Base-by-base conservation (phyloP, 2,888 invertebrate genomes). In the Cordylochernes scorpioides region DNA sequence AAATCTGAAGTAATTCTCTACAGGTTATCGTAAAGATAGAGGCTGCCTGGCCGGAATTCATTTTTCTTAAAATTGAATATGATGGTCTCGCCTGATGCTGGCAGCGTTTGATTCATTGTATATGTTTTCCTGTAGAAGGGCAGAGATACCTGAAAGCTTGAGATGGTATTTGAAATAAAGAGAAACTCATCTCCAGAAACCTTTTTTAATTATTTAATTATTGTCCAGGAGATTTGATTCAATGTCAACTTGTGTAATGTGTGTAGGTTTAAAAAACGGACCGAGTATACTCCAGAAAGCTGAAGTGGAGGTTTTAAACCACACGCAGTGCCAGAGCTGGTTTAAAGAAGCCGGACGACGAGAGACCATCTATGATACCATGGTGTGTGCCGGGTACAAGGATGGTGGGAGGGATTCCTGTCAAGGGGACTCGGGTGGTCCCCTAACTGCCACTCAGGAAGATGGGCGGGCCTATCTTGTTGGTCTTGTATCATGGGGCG, bases 321-420 rank as follows among this genome's bases (percentile, higher is more conserved):
- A 82, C 46, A 75, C 78, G 45, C 63, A 78, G 34, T 84, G 84
- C 46, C 84, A 84, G 55, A 63, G 74, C 27, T 84, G 84, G 84
- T 84, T 82, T 54, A 59, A 78, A 28, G 73, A 78, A 1, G 82
- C 82, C 0, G 84, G 82, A 1, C 55, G 84, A 18, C 55, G 78
- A 29, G 84, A 86, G 52, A 73, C 71, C n/a, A 84, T 84, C 36
- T 80, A 82, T 44, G 78, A 82, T 44, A 43, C 41, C 28, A 82
- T 84, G 2, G 57, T 84, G 1, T 84, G 84, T 49, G 84, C 84
- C 1, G 84, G 84, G 3, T 84, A 80, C 45, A 82, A 82, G 51
- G 77, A 80, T 57, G 77, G 74, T 43, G 62, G 61, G 3, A 48
- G 60, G 28, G 53, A 64, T 46, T 62, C 62, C 24, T 64, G 64